Evolutionary conservation across 1,140 invertebrate genomes (phyloP).

Genomic region (Bombus sylvicola): DNA sequence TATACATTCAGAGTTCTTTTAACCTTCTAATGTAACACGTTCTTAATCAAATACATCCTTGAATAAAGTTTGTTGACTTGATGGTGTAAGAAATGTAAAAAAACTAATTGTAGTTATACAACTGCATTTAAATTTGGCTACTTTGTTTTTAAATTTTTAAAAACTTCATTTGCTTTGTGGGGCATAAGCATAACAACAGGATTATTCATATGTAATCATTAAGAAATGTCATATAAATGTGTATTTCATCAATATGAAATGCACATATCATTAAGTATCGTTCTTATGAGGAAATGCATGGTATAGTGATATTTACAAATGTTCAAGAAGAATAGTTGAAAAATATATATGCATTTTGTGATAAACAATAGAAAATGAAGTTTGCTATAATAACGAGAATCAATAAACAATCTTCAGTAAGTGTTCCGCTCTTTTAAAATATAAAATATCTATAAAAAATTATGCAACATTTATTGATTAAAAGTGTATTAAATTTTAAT

Average conservation of each 20-base stretch:
- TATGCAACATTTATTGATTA: background rate
- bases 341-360: background rate
- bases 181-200: background rate
- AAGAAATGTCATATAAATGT: slow-evolving; percentile 29
- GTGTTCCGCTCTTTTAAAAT: slow-evolving; percentile 3
- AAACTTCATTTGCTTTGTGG: background rate
- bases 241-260: slow-evolving; percentile 25
- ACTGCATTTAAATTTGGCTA: background rate
- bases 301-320: slow-evolving; percentile 41
- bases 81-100: slow-evolving; percentile 12
- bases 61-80: background rate
- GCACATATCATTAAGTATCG: slow-evolving; percentile 6
- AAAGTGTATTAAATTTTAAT: background rate
- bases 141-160: background rate
- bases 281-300: background rate
- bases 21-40: background rate
- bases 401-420: slow-evolving; percentile 9
- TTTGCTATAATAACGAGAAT: slow-evolving; percentile 8
- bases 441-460: background rate
- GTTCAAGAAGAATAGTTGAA: background rate
- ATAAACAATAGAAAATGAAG: slow-evolving; percentile 12
- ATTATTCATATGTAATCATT: background rate
- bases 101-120: slow-evolving; percentile 2
- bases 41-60: background rate
- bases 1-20: background rate